Evolutionary conservation across 2,888 invertebrate genomes (phyloP).

Genomic region (Lysandra bellargus): DNA sequence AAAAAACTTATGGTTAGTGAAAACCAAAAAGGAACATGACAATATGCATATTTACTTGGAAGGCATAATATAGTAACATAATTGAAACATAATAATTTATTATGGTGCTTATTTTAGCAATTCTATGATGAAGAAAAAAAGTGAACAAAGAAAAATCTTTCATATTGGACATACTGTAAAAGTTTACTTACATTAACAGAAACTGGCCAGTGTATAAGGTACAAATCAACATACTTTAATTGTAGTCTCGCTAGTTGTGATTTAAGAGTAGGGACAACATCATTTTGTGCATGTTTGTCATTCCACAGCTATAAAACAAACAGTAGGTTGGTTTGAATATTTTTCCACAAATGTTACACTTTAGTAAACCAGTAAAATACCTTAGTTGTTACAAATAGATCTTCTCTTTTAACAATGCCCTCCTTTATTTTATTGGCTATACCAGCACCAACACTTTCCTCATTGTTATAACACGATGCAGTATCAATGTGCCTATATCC

Average conservation of each 20-base stretch:
- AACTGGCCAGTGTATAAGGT: constrained; percentile 91
- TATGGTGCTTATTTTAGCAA: no score
- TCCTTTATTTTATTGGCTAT: constrained; percentile 71
- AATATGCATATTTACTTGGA: no score
- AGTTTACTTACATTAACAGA: constrained; percentile 68
- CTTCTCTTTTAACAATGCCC: constrained; percentile 69
- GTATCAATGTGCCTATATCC: constrained; percentile 81
- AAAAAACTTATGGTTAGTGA: no score
- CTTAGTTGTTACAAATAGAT: constrained; percentile 80
- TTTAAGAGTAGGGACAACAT: constrained; percentile 84
- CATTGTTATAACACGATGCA: constrained; percentile 73
- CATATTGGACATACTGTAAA: neutral
- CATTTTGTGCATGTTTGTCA: constrained; percentile 80
- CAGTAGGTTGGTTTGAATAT: neutral
- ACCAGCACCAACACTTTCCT: constrained; percentile 73
- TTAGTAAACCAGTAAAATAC: constrained; percentile 46
- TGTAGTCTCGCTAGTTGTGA: constrained; percentile 83
- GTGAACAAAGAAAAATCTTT: neutral
- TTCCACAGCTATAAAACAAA: constrained; percentile 62
- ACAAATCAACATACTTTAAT: constrained; percentile 89
- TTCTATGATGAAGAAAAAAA: neutral
- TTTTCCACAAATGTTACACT: neutral
- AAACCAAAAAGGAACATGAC: no score
- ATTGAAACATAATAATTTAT: no score
- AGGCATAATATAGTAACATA: no score